A percentile compares a stretch with the other conserved stretches of the same genome.
These are phyloP conservation scores for Scaptomyza flava DNA, from an alignment of 2,888 invertebrate genomes.

Conservation along the genomic window DNA sequence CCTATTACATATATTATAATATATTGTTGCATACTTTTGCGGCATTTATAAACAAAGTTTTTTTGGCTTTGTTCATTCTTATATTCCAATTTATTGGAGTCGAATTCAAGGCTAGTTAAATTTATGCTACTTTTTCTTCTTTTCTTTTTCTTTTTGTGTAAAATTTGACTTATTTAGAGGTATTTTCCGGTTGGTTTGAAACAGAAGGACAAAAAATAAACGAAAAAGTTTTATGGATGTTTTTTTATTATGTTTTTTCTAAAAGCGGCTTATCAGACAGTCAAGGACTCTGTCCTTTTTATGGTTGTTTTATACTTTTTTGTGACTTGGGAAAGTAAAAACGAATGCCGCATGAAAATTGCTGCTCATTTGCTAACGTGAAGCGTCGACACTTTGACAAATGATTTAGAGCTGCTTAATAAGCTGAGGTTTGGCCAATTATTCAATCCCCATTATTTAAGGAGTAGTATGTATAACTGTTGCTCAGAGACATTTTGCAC, in stretches of 20 bases:
- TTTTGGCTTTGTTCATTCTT: slow-evolving; percentile 26
- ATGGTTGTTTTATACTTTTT: slow-evolving; percentile 16
- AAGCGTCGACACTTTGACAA: slow-evolving; percentile 67
- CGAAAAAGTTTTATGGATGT: slow-evolving; percentile 1
- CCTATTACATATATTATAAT: slow-evolving; percentile 47
- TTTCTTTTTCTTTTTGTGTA: slow-evolving; percentile 38
- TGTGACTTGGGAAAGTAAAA: slow-evolving; percentile 55
- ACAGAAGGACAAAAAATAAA: neutral
- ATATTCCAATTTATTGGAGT: slow-evolving; percentile 58
- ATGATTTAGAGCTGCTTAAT: slow-evolving; percentile 39
- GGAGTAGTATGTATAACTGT: slow-evolving; percentile 8
- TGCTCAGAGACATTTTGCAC: slow-evolving; percentile 38
- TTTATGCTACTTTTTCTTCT: slow-evolving; percentile 60
- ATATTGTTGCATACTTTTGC: slow-evolving; percentile 79
- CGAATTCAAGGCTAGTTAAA: slow-evolving; percentile 75
- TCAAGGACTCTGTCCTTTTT: slow-evolving; percentile 38
- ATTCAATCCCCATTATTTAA: slow-evolving; percentile 7
- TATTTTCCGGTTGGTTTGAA: slow-evolving; percentile 59
- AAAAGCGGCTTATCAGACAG: slow-evolving; percentile 48
- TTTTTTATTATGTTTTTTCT: slow-evolving; percentile 7
- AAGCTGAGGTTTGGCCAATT: slow-evolving; percentile 8
- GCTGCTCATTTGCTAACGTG: slow-evolving; percentile 57
- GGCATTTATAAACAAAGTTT: slow-evolving; percentile 70
- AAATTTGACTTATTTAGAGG: slow-evolving; percentile 68
- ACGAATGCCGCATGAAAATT: slow-evolving; percentile 69